A percentile compares a stretch with the other conserved stretches of the same genome.
These are phyloP conservation scores for Glaucomys volans DNA, from an alignment of 2,113 vertebrate species.

Conservation along the genomic window DNA sequence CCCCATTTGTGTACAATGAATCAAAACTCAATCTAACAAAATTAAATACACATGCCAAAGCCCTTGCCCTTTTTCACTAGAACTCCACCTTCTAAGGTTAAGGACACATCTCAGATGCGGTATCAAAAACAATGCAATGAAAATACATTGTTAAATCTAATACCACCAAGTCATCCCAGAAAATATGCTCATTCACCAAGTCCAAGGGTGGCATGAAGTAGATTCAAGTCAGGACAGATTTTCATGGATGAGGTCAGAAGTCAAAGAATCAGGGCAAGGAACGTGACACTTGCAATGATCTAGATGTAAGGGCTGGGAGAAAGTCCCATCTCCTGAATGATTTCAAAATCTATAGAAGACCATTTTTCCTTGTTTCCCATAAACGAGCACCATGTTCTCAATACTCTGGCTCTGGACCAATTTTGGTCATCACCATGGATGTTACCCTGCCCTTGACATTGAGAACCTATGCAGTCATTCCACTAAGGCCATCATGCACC, in stretches of 20 bases:
- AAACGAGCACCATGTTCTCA: neutral
- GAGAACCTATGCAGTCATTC: neutral
- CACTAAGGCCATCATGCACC: neutral
- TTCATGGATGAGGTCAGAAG: too few relatives aligned
- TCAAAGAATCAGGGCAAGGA: neutral
- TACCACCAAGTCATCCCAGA: neutral
- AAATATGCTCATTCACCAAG: neutral
- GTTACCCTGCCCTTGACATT: neutral
- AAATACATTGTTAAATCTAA: neutral
- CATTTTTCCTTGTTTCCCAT: neutral
- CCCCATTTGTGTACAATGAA: too few relatives aligned
- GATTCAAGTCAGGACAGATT: neutral
- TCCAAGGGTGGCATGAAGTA: too few relatives aligned
- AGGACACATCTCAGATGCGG: neutral
- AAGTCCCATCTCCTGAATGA: neutral
- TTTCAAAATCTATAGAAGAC: neutral
- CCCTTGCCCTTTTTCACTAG: neutral
- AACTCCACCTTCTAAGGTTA: too few relatives aligned
- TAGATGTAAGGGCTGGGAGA: too few relatives aligned
- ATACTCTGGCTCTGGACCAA: neutral
- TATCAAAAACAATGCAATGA: neutral
- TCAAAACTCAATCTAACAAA: too few relatives aligned
- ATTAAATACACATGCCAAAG: neutral
- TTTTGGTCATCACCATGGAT: neutral
- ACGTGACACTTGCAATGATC: neutral